A percentile compares a stretch with the other conserved stretches of the same genome.
phyloP scores from a whole-genome alignment of 2,113 vertebrate genomes.

The Pedetes capensis region DNA sequence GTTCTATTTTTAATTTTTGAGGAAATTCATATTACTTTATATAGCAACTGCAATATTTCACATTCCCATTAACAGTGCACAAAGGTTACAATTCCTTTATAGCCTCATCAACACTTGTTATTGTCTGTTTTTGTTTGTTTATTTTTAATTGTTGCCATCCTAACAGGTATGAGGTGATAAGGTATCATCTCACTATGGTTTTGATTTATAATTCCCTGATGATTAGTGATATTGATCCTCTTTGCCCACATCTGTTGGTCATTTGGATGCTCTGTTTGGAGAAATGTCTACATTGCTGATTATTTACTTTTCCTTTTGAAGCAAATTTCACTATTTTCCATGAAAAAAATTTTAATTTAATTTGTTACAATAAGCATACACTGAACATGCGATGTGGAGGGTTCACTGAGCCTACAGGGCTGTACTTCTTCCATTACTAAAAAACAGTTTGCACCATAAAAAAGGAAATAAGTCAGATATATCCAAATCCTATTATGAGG shows the following conservation, averaged over 20 bases:
- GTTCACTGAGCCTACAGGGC: background rate
- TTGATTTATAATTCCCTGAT: constrained; percentile 22
- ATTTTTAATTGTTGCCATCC: background rate
- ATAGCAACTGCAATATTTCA: background rate
- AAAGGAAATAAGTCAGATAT: background rate
- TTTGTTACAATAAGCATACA: background rate
- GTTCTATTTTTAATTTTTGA: background rate
- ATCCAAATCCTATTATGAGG: background rate
- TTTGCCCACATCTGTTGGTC: background rate
- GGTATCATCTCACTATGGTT: background rate
- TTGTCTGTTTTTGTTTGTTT: background rate
- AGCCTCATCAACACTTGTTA: background rate
- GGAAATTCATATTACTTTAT: background rate
- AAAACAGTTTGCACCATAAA: background rate
- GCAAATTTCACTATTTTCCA: background rate
- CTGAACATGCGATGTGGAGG: background rate
- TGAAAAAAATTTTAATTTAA: background rate
- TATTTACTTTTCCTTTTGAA: constrained; percentile 23
- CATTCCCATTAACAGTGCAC: background rate
- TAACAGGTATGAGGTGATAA: background rate
- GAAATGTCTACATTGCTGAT: background rate
- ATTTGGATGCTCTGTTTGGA: background rate
- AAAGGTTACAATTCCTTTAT: background rate
- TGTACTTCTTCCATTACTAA: background rate
- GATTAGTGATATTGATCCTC: background rate